phyloP scores from a whole-genome alignment of 2,113 vertebrate genomes.

The Phrynocephalus versicolor region DNA sequence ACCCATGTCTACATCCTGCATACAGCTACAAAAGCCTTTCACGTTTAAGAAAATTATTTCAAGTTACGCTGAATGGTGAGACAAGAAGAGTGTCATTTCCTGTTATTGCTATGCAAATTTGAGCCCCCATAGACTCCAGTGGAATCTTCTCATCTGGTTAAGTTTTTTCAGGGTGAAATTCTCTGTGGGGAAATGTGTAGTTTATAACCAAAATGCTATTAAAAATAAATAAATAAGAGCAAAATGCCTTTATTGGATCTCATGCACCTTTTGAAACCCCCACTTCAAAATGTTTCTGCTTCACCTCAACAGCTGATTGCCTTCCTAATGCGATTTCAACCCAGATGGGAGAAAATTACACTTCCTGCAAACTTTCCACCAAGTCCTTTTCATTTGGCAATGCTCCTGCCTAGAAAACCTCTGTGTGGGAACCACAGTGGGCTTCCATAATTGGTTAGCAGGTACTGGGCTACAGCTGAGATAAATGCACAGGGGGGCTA shows the following conservation, averaged over 20 bases:
- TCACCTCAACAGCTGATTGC: slow-evolving; percentile 69
- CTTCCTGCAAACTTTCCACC: slow-evolving; percentile 57
- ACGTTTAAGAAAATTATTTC: slow-evolving; percentile 21
- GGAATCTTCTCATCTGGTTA: background rate
- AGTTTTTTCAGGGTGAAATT: slow-evolving; percentile 41
- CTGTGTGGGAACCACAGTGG: slow-evolving; percentile 55
- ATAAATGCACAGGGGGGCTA: slow-evolving; percentile 71
- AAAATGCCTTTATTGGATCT: slow-evolving; percentile 47
- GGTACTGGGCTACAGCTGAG: slow-evolving; percentile 62
- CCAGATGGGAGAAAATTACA: slow-evolving; percentile 71
- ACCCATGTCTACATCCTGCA: slow-evolving; percentile 21
- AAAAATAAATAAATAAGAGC: background rate
- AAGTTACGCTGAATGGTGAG: slow-evolving; percentile 33
- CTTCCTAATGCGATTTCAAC: slow-evolving; percentile 73
- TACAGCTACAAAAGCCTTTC: slow-evolving; percentile 33
- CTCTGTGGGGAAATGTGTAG: slow-evolving; percentile 44
- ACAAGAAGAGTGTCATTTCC: slow-evolving; percentile 45
- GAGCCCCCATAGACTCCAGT: background rate
- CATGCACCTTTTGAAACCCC: slow-evolving; percentile 55
- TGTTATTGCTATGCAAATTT: background rate
- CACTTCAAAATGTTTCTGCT: slow-evolving; percentile 66
- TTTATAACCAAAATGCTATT: slow-evolving; percentile 62
- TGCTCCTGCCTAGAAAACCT: slow-evolving; percentile 63
- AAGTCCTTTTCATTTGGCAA: slow-evolving; percentile 66
- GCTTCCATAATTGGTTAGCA: slow-evolving; percentile 70